Evolutionary conservation across 2,888 invertebrate species (phyloP).

Genomic region (Scaptomyza tumidula): DNA sequence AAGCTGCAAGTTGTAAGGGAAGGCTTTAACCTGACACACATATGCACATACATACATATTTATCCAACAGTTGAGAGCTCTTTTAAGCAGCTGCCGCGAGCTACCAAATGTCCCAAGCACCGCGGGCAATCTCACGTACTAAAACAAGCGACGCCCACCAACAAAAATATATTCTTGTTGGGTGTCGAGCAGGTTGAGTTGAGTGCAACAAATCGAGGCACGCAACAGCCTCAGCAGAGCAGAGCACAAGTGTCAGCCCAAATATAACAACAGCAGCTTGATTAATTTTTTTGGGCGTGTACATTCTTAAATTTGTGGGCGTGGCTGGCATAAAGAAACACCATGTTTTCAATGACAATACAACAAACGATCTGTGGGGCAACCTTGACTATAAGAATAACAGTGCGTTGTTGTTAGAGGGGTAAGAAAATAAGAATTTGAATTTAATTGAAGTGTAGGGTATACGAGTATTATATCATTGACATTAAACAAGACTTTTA

Average conservation of each 20-base stretch:
- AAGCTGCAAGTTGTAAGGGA: conserved; percentile 2
- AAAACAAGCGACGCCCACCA: conserved; percentile 37
- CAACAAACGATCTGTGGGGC: conserved; percentile 18
- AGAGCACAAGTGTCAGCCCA: conserved; percentile 10
- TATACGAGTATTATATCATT: no score
- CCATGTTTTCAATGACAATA: conserved; percentile 63
- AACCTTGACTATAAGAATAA: conserved; percentile 15
- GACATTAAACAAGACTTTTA: not conserved
- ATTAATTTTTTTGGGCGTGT: conserved; percentile 74
- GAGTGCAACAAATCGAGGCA: conserved; percentile 51
- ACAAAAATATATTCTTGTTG: not conserved
- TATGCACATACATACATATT: not conserved
- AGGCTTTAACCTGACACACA: conserved; percentile 39
- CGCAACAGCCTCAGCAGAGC: conserved; percentile 29
- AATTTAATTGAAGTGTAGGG: no score
- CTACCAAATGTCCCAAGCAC: conserved; percentile 5
- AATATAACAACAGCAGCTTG: conserved; percentile 76
- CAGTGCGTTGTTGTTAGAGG: not conserved
- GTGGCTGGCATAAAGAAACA: conserved; percentile 63
- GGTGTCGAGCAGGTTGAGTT: conserved; percentile 40
- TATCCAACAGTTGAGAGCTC: conserved; percentile 1
- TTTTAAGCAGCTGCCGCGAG: conserved; percentile 26
- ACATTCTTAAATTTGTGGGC: conserved; percentile 72
- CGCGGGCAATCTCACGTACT: conserved; percentile 60
- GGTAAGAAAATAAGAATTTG: not conserved